Conservation (phyloP, 1,140 invertebrate genomes). For the Polypedilum pembai region DNA sequence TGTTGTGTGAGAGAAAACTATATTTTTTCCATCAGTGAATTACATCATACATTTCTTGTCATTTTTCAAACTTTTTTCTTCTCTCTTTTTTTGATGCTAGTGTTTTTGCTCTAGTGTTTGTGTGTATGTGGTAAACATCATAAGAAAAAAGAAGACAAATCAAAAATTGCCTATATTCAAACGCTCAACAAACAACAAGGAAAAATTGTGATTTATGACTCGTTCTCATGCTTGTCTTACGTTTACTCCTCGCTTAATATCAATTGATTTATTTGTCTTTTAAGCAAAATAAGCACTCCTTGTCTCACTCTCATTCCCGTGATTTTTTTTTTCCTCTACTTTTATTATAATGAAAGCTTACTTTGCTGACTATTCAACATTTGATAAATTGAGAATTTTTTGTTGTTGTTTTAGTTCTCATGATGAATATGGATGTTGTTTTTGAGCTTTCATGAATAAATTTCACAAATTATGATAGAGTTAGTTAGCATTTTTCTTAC, state of each 20-base stretch:
- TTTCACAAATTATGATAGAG: too few relatives aligned
- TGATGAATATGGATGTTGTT: too few relatives aligned
- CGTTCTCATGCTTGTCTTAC: not conserved
- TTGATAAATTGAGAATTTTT: too few relatives aligned
- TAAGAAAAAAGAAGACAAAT: constrained; percentile 7
- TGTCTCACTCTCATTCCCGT: too few relatives aligned
- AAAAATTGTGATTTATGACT: constrained; percentile 23
- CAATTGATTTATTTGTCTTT: constrained; percentile 27
- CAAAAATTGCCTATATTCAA: not conserved
- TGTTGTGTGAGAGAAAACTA: not conserved
- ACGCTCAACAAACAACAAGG: not conserved
- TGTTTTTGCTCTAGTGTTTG: too few relatives aligned
- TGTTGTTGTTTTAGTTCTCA: too few relatives aligned
- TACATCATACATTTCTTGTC: not conserved
- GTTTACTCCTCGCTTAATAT: constrained; percentile 15
- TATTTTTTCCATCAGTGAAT: not conserved
- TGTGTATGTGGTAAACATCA: not conserved
- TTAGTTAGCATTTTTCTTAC: too few relatives aligned
- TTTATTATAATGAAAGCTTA: too few relatives aligned
- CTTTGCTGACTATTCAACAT: too few relatives aligned
- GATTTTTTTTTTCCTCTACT: too few relatives aligned
- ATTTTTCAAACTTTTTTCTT: constrained; percentile 7
- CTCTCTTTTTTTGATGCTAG: not conserved
- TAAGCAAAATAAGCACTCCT: not conserved
- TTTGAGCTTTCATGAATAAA: too few relatives aligned